phyloP scores from a whole-genome alignment of 1,140 invertebrate species.

The Phymastichus coffea region DNA sequence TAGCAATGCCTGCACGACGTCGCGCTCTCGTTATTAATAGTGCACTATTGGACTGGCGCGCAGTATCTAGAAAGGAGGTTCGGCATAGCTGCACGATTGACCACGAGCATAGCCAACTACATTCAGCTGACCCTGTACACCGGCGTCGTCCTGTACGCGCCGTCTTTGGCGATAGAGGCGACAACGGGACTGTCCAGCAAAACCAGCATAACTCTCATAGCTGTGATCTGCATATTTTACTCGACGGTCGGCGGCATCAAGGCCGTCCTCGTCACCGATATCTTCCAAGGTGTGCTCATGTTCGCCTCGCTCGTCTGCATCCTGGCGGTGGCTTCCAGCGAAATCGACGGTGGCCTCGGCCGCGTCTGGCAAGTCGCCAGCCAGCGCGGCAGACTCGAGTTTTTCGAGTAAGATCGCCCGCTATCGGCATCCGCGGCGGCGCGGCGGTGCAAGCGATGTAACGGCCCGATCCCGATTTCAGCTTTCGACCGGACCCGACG shows the following conservation, averaged over 20 bases:
- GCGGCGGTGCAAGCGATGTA: constrained; percentile 6
- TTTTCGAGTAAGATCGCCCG: constrained; percentile 41
- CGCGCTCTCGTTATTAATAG: background rate
- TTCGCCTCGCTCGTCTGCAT: constrained; percentile 59
- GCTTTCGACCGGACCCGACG: constrained; percentile 64
- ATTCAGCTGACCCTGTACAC: constrained; percentile 87
- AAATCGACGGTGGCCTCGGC: constrained; percentile 65
- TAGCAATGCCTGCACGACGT: constrained; percentile 28
- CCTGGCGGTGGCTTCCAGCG: constrained; percentile 57
- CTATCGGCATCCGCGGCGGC: background rate
- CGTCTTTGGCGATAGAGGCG: constrained; percentile 87
- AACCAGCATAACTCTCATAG: constrained; percentile 77
- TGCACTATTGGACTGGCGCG: constrained; percentile 36
- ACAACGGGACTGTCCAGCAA: constrained; percentile 77
- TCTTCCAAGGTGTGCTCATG: constrained; percentile 81
- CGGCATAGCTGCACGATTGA: constrained; percentile 65
- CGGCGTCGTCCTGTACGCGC: constrained; percentile 91
- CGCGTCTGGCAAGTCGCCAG: constrained; percentile 68
- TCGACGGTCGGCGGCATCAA: constrained; percentile 88
- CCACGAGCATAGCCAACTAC: constrained; percentile 75
- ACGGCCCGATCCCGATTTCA: constrained; percentile 23
- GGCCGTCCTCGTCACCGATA: constrained; percentile 83
- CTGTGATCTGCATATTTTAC: constrained; percentile 82
- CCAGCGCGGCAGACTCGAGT: constrained; percentile 50
- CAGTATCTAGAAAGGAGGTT: constrained; percentile 84